Base-by-base conservation (phyloP, 1,140 invertebrate genomes). In the Lepidurus apus region DNA sequence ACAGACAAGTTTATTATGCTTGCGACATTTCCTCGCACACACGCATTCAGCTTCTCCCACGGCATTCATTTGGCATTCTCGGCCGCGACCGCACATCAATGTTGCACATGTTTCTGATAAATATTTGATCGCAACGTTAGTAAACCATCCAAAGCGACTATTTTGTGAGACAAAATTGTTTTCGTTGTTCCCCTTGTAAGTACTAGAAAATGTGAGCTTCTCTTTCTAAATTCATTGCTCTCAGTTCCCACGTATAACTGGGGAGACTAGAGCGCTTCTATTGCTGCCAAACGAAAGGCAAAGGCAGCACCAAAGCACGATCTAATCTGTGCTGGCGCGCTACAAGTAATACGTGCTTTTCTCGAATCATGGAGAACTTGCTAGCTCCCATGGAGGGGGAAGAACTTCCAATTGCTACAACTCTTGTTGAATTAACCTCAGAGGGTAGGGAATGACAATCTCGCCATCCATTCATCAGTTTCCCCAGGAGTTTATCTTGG, bases 81-180 rank as follows among this genome's bases (percentile, higher is more conserved):
- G 86, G 11, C 92, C 91, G 65, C 89, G 88, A 8, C 89, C 88
- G 84, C 92, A 93, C 82, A 89, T 91, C 79, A 90, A 88, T 8
- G 87, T 86, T 43, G 88, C 82, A 82, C 91, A 92, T 0, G 90
- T 89, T 86, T 91, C 90, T 85, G 79, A 43, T 76, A 80, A 78
- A 74, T 24, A 45, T 47, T 8, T 0, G 5, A 76, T 21, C 53
- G 1, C 8, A 65, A 65, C 17, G 17, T 65, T 65, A 65, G 53
- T 21, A 65, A 13, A 21, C 34, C 53, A 17, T 65, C 21, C 21
- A 65, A 65, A 17, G 53, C 1, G 53, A 65, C 21, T 65, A 21
- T 65, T 65, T 4, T n/a, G 0, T 13, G 17, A 65, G 21, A 3
- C 34, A 34, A 34, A 34, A 34, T 34, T 34, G 34, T 34, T 34